Conservation (phyloP, 2,797 vertebrate genomes). For the Enteromius viviparus region DNA sequence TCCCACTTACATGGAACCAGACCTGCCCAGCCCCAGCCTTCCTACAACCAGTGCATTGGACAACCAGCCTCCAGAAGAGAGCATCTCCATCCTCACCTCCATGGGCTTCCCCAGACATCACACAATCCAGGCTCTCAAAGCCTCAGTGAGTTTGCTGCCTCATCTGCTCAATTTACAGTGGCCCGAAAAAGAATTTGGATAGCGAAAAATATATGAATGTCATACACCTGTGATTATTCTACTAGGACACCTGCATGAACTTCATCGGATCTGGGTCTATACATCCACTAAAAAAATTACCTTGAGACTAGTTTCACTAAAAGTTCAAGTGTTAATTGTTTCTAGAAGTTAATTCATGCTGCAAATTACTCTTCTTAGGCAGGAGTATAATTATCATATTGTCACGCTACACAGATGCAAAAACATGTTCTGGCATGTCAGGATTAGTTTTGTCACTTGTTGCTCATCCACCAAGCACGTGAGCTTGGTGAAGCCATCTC, state of each 20-base stretch:
- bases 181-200: not conserved
- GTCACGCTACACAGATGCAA: constrained; percentile 12
- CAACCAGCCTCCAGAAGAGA: constrained; percentile 94
- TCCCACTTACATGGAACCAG: constrained; percentile 81
- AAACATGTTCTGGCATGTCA: constrained; percentile 35
- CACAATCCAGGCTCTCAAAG: constrained; percentile 86
- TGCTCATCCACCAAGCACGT: not conserved
- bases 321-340: not conserved
- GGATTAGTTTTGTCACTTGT: constrained; percentile 1
- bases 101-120: constrained; percentile 96
- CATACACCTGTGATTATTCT: not conserved
- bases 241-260: not conserved
- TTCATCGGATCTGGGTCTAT: not conserved
- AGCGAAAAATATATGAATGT: not conserved
- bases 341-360: not conserved
- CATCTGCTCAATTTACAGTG: not conserved
- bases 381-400: constrained; percentile 21
- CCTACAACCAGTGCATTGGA: constrained; percentile 73
- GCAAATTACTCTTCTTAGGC: not conserved
- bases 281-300: not conserved
- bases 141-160: constrained; percentile 82
- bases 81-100: constrained; percentile 90
- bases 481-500: not conserved
- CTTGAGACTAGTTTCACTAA: not conserved
- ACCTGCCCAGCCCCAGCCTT: constrained; percentile 71